Conservation (phyloP, 2,888 invertebrate genomes). For the Andrena hattorfiana region DNA sequence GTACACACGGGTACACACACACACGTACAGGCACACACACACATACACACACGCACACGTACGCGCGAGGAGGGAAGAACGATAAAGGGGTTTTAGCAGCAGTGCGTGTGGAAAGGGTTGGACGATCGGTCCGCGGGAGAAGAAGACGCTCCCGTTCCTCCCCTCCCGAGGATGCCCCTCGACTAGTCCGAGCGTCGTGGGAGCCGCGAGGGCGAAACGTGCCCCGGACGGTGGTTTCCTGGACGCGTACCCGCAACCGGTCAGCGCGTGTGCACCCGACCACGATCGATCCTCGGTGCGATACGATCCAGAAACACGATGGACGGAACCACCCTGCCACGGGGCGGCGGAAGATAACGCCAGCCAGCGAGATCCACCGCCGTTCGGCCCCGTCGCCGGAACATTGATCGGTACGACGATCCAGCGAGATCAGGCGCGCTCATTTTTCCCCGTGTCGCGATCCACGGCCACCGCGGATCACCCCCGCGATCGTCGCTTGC, state of each 20-base stretch:
- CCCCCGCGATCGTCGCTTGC: slow-evolving; percentile 32
- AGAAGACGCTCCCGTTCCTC: not conserved
- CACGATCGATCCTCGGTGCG: slow-evolving; percentile 70
- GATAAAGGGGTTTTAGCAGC: not conserved
- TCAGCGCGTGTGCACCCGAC: slow-evolving; percentile 72
- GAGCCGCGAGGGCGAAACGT: slow-evolving; percentile 17
- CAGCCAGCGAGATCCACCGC: slow-evolving; percentile 13
- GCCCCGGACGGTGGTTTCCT: slow-evolving; percentile 33
- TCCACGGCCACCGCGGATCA: not conserved
- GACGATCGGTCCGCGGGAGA: not conserved
- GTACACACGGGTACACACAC: not conserved
- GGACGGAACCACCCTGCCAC: slow-evolving; percentile 69
- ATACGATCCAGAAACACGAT: slow-evolving; percentile 73
- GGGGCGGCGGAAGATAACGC: slow-evolving; percentile 55
- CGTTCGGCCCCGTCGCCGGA: not conserved
- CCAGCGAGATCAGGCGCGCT: slow-evolving; percentile 1
- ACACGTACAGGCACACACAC: not conserved
- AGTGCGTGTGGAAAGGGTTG: not conserved
- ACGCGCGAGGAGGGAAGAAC: not conserved
- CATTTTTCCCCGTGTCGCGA: not conserved
- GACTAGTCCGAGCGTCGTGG: not conserved
- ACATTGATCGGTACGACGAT: slow-evolving; percentile 44
- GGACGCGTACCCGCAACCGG: slow-evolving; percentile 69
- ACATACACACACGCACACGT: not conserved
- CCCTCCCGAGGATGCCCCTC: not conserved